Conservation (phyloP, 53 echinoderm and acorn worm genomes). For the Stichopus horrens region DNA sequence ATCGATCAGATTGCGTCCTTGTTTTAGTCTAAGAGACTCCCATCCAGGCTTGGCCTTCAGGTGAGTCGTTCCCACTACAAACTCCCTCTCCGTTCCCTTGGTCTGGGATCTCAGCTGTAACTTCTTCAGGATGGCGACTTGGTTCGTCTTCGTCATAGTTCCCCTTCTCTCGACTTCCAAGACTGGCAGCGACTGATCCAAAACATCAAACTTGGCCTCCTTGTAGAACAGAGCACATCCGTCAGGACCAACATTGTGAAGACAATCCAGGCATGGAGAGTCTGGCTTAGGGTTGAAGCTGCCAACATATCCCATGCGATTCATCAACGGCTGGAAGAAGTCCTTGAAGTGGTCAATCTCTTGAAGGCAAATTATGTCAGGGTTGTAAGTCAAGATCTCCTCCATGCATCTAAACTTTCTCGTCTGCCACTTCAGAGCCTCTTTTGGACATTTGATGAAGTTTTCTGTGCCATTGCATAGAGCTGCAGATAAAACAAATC, state of each 20-base stretch:
- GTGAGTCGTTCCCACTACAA: conserved; percentile 89
- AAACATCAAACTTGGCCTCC: conserved; percentile 63
- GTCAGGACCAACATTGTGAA: conserved; percentile 83
- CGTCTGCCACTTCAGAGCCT: conserved; percentile 73
- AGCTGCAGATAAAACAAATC: conserved; percentile 51
- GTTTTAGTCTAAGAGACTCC: conserved; percentile 67
- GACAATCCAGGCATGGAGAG: conserved; percentile 84
- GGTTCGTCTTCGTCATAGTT: conserved; percentile 56
- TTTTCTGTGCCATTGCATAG: conserved; percentile 86
- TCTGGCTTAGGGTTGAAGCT: conserved; percentile 89
- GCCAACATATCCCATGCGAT: conserved; percentile 76
- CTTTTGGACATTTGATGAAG: conserved; percentile 93
- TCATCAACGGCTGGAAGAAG: conserved; percentile 78
- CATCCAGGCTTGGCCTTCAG: conserved; percentile 89
- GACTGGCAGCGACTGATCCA: conserved; percentile 55
- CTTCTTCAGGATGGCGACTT: conserved; percentile 78
- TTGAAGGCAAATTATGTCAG: conserved; percentile 88
- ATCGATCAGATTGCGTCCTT: conserved; percentile 77
- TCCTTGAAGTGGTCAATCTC: conserved; percentile 95
- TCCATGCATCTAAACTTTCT: conserved; percentile 76
- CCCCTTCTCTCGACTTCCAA: conserved; percentile 55
- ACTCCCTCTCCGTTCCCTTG: conserved; percentile 45
- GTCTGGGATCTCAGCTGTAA: conserved; percentile 46
- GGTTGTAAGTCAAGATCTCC: conserved; percentile 95
- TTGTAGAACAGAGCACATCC: conserved; percentile 95